A percentile compares a stretch with the other conserved stretches of the same genome.
Evolutionary conservation across 2,113 vertebrate species (phyloP).

Genomic region (Paradoxurus hermaphroditus): DNA sequence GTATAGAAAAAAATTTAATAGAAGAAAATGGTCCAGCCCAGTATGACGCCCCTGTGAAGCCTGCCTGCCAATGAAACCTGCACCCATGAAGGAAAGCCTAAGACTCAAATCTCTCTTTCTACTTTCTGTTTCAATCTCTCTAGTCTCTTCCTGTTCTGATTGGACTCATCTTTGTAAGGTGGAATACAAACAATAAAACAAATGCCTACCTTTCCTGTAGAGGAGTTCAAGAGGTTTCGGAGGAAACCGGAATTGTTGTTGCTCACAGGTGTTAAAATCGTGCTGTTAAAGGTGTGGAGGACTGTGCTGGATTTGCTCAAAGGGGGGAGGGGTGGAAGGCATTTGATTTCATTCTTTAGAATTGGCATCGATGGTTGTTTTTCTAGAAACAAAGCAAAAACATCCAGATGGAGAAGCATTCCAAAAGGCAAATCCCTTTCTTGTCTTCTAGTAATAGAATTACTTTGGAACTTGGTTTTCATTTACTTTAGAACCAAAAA

Average conservation of each 20-base stretch:
- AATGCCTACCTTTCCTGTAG: slow-evolving; percentile 81
- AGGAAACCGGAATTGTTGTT: slow-evolving; percentile 85
- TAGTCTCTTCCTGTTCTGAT: neutral
- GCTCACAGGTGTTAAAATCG: slow-evolving; percentile 85
- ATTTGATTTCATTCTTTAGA: slow-evolving; percentile 84
- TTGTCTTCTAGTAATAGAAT: neutral
- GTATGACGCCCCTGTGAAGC: neutral
- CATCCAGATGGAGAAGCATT: neutral
- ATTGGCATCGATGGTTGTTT: slow-evolving; percentile 78
- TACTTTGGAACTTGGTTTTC: neutral
- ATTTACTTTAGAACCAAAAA: neutral
- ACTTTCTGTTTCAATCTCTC: neutral
- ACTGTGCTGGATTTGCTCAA: slow-evolving; percentile 81
- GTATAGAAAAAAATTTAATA: neutral
- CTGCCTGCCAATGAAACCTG: neutral
- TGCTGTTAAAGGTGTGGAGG: slow-evolving; percentile 87
- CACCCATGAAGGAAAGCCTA: neutral
- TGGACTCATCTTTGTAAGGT: neutral
- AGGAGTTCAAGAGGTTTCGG: slow-evolving; percentile 85
- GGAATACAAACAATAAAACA: neutral
- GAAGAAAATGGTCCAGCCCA: neutral
- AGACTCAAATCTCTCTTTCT: neutral
- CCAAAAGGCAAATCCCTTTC: neutral
- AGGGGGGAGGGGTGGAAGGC: slow-evolving; percentile 81
- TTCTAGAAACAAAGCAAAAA: slow-evolving; percentile 73